Percentiles rank a stretch among this genome's conserved stretches.
These are phyloP conservation scores for Corythoichthys haematopterus DNA, from an alignment of 2,113 vertebrate species.

Conservation along the genomic window DNA sequence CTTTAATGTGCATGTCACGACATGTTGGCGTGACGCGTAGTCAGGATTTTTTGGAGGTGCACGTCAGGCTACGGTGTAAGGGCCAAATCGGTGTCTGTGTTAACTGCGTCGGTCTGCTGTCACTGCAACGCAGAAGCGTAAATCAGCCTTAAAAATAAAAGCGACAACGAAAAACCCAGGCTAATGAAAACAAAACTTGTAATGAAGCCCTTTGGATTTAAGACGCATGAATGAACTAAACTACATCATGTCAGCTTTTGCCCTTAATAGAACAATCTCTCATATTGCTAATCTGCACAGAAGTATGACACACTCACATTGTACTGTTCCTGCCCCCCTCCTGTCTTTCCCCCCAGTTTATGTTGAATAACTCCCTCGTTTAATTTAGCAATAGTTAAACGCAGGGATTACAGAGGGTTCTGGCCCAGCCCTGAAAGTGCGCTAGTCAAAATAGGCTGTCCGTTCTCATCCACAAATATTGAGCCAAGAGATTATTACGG, in stretches of 20 bases:
- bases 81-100: no score
- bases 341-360: constrained; percentile 16
- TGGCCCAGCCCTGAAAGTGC: constrained; percentile 66
- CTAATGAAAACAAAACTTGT: background rate
- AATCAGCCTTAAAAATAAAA: background rate
- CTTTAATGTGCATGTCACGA: no score
- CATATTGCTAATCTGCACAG: constrained; percentile 22
- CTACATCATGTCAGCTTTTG: background rate
- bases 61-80: no score
- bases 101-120: no score
- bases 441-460: constrained; percentile 73
- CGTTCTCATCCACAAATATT: constrained; percentile 67
- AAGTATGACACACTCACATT: constrained; percentile 18
- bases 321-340: constrained; percentile 32
- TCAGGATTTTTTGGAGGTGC: no score
- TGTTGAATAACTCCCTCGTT: constrained; percentile 59
- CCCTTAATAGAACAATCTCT: background rate
- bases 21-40: no score
- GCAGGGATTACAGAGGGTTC: constrained; percentile 65
- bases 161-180: no score
- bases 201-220: constrained; percentile 5
- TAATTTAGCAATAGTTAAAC: constrained; percentile 67
- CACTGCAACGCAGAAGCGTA: no score
- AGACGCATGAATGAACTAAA: background rate
- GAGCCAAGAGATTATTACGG: constrained; percentile 75